Conservation (phyloP, 2,113 vertebrate genomes). For the Dipodomys spectabilis region DNA sequence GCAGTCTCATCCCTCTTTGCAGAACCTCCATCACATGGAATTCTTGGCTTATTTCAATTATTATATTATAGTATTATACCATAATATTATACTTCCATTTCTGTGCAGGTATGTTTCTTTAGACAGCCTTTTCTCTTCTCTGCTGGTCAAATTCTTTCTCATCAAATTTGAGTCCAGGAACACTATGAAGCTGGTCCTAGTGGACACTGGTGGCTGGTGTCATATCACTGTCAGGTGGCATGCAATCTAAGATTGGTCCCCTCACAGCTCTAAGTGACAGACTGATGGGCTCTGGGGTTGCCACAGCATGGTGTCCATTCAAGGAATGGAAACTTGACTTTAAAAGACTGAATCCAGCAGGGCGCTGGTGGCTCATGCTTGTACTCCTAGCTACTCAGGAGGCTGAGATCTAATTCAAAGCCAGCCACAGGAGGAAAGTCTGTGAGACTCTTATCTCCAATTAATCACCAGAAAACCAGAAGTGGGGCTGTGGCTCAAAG, state of each 20-base stretch:
- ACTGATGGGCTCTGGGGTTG: neutral
- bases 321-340: neutral
- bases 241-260: too few species aligned
- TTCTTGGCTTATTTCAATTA: neutral
- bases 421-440: too few species aligned
- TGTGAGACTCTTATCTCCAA: too few species aligned
- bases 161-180: neutral
- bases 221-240: too few species aligned
- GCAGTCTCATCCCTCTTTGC: neutral
- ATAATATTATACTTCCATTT: neutral
- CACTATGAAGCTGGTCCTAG: neutral
- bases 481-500: too few species aligned
- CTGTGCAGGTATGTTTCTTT: neutral
- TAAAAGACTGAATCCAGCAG: neutral
- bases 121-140: neutral
- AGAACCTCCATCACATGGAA: neutral
- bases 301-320: neutral
- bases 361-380: neutral
- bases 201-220: neutral
- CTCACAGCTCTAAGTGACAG: too few species aligned
- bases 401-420: too few species aligned
- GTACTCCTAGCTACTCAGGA: too few species aligned
- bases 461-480: too few species aligned
- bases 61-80: too few species aligned
- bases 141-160: neutral